A percentile compares a stretch with the other conserved stretches of the same genome.
Conservation (phyloP, 2,797 vertebrate species). For the Hippopotamyrus pictus region DNA sequence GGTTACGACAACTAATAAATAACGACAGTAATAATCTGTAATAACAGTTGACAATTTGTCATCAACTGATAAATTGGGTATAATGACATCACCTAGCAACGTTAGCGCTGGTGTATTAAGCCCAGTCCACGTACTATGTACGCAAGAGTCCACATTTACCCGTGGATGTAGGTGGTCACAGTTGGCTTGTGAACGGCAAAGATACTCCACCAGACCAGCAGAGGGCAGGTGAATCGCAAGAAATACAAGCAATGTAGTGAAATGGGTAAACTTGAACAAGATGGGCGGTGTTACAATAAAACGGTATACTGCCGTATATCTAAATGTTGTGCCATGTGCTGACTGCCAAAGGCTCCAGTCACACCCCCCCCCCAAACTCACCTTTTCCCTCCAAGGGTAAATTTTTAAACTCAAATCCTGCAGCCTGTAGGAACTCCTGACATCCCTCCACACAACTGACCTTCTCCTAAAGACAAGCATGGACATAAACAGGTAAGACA, state of each 20-base stretch:
- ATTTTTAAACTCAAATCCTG: slow-evolving; percentile 73
- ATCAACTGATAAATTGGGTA: background rate
- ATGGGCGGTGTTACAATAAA: background rate
- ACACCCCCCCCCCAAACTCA: slow-evolving; percentile 34
- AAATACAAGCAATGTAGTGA: background rate
- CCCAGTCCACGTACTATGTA: background rate
- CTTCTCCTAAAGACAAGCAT: slow-evolving; percentile 69
- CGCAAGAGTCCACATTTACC: background rate
- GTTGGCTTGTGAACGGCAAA: background rate
- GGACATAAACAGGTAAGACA: background rate
- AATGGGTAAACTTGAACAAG: background rate
- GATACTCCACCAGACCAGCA: background rate
- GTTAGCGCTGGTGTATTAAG: background rate
- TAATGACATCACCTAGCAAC: background rate
- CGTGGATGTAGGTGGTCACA: background rate
- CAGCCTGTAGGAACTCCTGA: slow-evolving; percentile 77
- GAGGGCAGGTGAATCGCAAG: background rate
- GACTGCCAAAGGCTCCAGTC: background rate
- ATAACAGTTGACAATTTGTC: background rate
- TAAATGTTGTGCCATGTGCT: background rate
- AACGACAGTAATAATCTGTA: background rate
- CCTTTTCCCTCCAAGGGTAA: slow-evolving; percentile 75
- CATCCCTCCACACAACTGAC: slow-evolving; percentile 76
- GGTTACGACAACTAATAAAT: background rate
- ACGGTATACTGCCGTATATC: background rate